phyloP scores from a whole-genome alignment of 2,797 vertebrate genomes.

The Pangasius sanitwongsei region DNA sequence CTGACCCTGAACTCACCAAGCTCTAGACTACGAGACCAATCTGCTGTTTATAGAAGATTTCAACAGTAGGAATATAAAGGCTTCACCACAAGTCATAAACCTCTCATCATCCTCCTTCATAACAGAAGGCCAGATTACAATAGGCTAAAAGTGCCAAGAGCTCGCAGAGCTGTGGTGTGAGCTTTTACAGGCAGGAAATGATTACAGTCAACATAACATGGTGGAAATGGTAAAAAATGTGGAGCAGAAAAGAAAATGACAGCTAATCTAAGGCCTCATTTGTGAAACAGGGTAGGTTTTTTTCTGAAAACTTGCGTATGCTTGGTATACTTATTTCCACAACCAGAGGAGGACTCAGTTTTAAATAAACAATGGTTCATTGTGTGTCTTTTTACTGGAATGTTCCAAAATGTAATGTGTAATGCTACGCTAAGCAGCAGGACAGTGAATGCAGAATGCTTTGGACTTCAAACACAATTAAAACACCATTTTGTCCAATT shows the following conservation, averaged over 20 bases:
- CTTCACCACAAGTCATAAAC: constrained; percentile 26
- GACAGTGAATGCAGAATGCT: neutral
- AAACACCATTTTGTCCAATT: neutral
- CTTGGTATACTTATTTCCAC: neutral
- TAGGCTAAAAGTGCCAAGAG: constrained; percentile 16
- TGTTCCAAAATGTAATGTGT: neutral
- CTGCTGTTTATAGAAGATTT: constrained; percentile 34
- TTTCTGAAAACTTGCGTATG: neutral
- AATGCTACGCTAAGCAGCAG: neutral
- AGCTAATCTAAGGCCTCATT: neutral
- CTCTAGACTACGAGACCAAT: constrained; percentile 4
- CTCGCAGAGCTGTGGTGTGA: neutral
- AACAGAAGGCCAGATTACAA: constrained; percentile 10
- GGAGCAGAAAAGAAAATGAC: neutral
- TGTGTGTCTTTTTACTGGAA: neutral
- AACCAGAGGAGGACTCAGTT: neutral
- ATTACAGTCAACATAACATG: constrained; percentile 15
- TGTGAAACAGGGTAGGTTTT: neutral
- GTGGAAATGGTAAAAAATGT: constrained; percentile 4
- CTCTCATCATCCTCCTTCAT: constrained; percentile 26
- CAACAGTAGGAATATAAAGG: constrained; percentile 21
- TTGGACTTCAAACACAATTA: neutral
- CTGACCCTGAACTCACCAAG: neutral
- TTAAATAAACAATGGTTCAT: neutral
- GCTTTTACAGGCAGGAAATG: constrained; percentile 19